Conservation (phyloP, 1,140 invertebrate genomes). For the Drosophila setifemur region DNA sequence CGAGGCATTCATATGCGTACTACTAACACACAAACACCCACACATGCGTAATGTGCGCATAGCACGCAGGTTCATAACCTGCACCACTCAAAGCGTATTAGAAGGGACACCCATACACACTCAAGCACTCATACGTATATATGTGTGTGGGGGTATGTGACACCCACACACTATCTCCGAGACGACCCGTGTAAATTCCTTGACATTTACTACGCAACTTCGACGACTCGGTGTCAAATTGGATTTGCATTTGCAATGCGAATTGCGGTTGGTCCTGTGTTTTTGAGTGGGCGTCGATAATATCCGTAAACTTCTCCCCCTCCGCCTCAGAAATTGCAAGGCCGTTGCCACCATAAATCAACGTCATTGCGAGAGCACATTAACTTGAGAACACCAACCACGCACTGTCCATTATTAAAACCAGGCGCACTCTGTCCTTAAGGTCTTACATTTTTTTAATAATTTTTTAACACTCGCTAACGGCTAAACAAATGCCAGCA, state of each 20-base stretch:
- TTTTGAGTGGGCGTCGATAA: constrained; percentile 12
- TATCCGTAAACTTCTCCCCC: background rate
- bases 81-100: constrained; percentile 75
- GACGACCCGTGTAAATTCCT: constrained; percentile 74
- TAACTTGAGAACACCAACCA: constrained; percentile 26
- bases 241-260: constrained; percentile 64
- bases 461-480: constrained; percentile 38
- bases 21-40: constrained; percentile 68
- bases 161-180: constrained; percentile 31
- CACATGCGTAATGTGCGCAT: constrained; percentile 64
- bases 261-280: constrained; percentile 13
- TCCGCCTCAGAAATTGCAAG: constrained; percentile 29
- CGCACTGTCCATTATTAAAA: constrained; percentile 62
- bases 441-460: constrained; percentile 41
- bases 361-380: constrained; percentile 16
- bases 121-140: background rate
- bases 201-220: constrained; percentile 78
- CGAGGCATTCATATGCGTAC: constrained; percentile 70
- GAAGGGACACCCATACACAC: constrained; percentile 50
- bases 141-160: background rate
- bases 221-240: constrained; percentile 69
- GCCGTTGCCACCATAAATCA: constrained; percentile 36
- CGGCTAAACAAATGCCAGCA: constrained; percentile 38
- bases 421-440: background rate
- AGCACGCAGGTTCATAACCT: constrained; percentile 81